Evolutionary conservation across 2,888 invertebrate species (phyloP).

Genomic region (Diadegma fenestrale): DNA sequence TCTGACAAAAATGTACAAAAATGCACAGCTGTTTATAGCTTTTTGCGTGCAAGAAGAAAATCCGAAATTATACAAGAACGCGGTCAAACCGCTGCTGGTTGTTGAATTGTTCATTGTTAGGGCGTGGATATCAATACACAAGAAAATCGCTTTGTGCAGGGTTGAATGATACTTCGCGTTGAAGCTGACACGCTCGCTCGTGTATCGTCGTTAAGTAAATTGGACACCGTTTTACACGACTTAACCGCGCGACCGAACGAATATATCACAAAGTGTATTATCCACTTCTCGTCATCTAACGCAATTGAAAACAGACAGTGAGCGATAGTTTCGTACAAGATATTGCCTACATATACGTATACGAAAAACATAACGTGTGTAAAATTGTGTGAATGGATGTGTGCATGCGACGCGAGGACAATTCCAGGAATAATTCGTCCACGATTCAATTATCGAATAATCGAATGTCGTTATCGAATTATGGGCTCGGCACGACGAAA

Average conservation of each 20-base stretch:
- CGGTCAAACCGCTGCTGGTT: background rate
- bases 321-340: background rate
- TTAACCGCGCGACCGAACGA: conserved; percentile 47
- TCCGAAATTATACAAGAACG: too few relatives aligned
- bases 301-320: conserved; percentile 68
- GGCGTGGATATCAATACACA: conserved; percentile 7
- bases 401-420: conserved; percentile 10
- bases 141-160: conserved; percentile 25
- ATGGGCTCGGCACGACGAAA: conserved; percentile 11
- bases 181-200: background rate
- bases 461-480: conserved; percentile 62
- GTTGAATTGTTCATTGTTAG: conserved; percentile 1
- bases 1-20: background rate
- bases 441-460: conserved; percentile 60
- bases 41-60: background rate
- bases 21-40: background rate
- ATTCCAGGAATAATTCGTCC: conserved; percentile 46
- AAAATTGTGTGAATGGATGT: background rate
- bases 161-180: conserved; percentile 22
- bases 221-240: conserved; percentile 68
- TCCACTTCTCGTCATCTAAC: conserved; percentile 79
- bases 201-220: conserved; percentile 66
- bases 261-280: conserved; percentile 72
- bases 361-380: conserved; percentile 31
- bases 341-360: conserved; percentile 12